phyloP scores from a whole-genome alignment of 2,888 invertebrate genomes.

The Drosophila parthenogenetica region DNA sequence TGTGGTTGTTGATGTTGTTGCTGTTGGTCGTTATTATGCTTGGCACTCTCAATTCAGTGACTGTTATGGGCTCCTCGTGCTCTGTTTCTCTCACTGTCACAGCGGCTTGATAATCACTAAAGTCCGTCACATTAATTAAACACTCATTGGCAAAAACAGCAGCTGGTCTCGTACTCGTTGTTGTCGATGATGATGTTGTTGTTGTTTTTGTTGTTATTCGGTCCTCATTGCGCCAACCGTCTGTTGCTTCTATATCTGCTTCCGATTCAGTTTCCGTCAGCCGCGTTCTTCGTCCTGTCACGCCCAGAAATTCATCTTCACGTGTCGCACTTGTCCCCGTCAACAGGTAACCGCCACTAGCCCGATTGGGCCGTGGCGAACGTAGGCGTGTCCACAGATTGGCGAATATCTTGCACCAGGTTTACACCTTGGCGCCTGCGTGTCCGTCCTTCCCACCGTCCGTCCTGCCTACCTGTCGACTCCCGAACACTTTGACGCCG shows the following conservation, averaged over 20 bases:
- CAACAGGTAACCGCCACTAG: slow-evolving; percentile 84
- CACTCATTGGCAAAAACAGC: slow-evolving; percentile 70
- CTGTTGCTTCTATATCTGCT: slow-evolving; percentile 7
- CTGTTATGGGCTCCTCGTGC: slow-evolving; percentile 28
- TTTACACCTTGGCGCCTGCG: slow-evolving; percentile 60
- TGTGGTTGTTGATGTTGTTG: slow-evolving; percentile 30
- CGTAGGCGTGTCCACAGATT: slow-evolving; percentile 85
- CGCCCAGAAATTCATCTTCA: slow-evolving; percentile 72
- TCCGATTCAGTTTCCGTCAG: slow-evolving; percentile 28
- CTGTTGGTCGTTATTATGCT: slow-evolving; percentile 54
- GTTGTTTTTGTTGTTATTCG: slow-evolving; percentile 5
- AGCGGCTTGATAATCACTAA: slow-evolving; percentile 69
- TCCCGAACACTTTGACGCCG: slow-evolving; percentile 13
- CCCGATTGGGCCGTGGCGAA: slow-evolving; percentile 85
- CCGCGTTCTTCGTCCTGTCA: slow-evolving; percentile 68
- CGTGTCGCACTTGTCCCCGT: slow-evolving; percentile 77
- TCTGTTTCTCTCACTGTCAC: slow-evolving; percentile 39
- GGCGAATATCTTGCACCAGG: slow-evolving; percentile 78
- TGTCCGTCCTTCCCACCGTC: slow-evolving; percentile 8
- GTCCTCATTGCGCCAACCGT: slow-evolving; percentile 29
- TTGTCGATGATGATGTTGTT: slow-evolving; percentile 22
- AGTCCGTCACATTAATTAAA: slow-evolving; percentile 82
- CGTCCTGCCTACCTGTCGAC: background rate
- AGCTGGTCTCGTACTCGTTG: background rate
- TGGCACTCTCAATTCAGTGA: slow-evolving; percentile 56